A percentile compares a stretch with the other conserved stretches of the same genome.
Evolutionary conservation across 2,797 vertebrate genomes (phyloP).

Genomic region (Emys orbicularis): DNA sequence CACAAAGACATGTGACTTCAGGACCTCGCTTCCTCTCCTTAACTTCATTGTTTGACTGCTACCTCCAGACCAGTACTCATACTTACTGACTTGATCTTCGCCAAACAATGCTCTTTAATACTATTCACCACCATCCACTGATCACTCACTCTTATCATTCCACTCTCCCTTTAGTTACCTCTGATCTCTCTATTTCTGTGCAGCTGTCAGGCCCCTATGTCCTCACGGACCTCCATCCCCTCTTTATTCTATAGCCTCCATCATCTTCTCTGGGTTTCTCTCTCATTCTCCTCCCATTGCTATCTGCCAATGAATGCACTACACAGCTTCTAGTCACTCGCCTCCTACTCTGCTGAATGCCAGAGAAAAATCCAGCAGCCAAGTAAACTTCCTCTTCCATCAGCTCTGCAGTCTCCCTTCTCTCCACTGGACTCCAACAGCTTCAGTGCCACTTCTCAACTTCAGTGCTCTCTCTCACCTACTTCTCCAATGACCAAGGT

Average conservation of each 20-base stretch:
- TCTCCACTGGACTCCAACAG: background rate
- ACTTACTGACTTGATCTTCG: background rate
- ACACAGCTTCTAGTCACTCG: too few species aligned
- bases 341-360: too few species aligned
- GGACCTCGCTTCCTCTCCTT: background rate
- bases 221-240: too few species aligned
- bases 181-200: background rate
- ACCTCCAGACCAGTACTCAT: background rate
- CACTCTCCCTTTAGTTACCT: background rate
- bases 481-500: background rate
- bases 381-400: background rate
- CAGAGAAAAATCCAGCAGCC: too few species aligned
- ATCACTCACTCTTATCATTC: too few species aligned
- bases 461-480: background rate
- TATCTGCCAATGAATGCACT: too few species aligned
- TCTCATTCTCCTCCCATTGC: too few species aligned
- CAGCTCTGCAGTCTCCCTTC: background rate
- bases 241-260: too few species aligned
- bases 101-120: background rate
- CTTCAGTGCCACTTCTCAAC: background rate
- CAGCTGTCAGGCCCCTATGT: too few species aligned
- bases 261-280: too few species aligned
- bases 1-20: accelerated
- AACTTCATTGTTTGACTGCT: background rate
- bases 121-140: too few species aligned